Percentiles rank a stretch among this genome's conserved stretches.
phyloP scores from a whole-genome alignment of 1,140 invertebrate genomes.

The Mercenaria mercenaria region DNA sequence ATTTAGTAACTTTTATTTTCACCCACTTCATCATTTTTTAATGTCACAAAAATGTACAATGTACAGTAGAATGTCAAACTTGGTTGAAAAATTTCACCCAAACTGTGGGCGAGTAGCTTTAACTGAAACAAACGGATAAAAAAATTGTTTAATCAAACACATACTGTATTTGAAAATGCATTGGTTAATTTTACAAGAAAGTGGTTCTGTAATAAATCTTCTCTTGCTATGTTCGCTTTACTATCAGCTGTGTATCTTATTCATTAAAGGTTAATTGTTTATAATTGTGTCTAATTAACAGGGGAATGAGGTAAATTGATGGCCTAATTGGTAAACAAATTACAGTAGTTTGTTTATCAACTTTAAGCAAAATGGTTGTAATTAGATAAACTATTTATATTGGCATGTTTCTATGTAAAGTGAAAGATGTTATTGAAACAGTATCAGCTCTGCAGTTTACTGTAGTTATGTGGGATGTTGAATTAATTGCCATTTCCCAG shows the following conservation, averaged over 20 bases:
- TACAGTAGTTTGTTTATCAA: not conserved
- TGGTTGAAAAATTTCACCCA: no score
- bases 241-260: not conserved
- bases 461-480: not conserved
- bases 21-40: no score
- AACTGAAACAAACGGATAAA: no score
- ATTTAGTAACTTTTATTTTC: no score
- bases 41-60: no score
- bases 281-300: slow-evolving; percentile 14
- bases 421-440: not conserved
- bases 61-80: no score
- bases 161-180: no score
- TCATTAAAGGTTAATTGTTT: slow-evolving; percentile 8
- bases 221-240: not conserved
- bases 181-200: no score
- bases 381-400: slow-evolving; percentile 14
- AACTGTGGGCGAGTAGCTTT: no score
- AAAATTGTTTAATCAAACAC: no score
- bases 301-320: not conserved
- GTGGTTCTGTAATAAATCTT: not conserved
- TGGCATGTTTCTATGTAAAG: not conserved
- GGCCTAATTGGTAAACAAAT: not conserved
- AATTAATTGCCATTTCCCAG: not conserved
- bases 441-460: not conserved
- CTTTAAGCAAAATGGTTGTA: not conserved